Conservation (phyloP, 2,797 vertebrate species). For the Lagodon rhomboides region DNA sequence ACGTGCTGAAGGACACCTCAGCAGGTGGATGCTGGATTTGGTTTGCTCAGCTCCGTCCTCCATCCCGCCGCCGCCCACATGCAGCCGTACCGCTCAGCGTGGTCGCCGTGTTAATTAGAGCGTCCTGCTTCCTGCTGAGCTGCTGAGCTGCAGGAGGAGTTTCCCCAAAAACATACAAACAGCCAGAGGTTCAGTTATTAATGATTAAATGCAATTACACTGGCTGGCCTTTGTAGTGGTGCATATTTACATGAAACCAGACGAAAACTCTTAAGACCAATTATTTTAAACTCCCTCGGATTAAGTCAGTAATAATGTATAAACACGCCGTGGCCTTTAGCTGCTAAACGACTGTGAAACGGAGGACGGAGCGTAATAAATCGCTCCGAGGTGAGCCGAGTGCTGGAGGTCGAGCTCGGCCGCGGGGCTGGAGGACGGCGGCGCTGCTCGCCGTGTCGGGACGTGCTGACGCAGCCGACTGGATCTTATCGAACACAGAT, state of each 20-base stretch:
- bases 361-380: not conserved
- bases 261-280: constrained; percentile 41
- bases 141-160: constrained; percentile 18
- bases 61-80: constrained; percentile 16
- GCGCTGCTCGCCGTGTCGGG: not conserved
- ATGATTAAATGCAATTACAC: constrained; percentile 42
- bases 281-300: constrained; percentile 31
- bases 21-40: constrained; percentile 3
- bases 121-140: constrained; percentile 45
- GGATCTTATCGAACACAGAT: not conserved
- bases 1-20: not conserved
- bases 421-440: not conserved
- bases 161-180: constrained; percentile 45
- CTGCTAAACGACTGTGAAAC: not conserved
- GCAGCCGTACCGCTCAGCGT: not conserved
- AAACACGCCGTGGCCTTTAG: not conserved
- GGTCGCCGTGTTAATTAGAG: constrained; percentile 43
- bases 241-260: constrained; percentile 30
- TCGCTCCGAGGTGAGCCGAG: not conserved
- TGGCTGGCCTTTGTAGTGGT: constrained; percentile 26
- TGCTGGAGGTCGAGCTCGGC: not conserved
- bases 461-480: constrained; percentile 14
- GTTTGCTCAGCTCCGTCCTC: not conserved
- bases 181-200: constrained; percentile 48
- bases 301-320: constrained; percentile 17